phyloP scores from a whole-genome alignment of 2,113 vertebrate species.

The Urocolius indicus region DNA sequence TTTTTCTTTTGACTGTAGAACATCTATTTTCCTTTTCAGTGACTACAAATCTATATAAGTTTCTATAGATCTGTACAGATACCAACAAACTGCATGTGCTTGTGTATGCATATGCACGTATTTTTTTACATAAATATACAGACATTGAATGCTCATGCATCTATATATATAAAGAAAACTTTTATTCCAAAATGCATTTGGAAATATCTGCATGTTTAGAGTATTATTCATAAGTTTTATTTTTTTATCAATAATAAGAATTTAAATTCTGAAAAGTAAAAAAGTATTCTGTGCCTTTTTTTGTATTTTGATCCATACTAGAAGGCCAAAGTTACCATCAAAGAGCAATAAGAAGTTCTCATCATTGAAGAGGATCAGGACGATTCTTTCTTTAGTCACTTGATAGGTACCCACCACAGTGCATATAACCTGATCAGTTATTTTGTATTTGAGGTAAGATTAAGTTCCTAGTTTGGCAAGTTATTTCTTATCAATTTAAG shows the following conservation, averaged over 20 bases:
- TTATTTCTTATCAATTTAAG: neutral
- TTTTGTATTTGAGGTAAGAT: neutral
- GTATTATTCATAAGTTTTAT: neutral
- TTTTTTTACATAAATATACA: neutral
- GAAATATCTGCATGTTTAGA: neutral
- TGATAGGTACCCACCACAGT: neutral
- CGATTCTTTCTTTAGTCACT: neutral
- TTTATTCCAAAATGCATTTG: neutral
- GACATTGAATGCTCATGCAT: neutral
- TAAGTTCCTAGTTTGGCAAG: neutral
- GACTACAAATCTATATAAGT: neutral
- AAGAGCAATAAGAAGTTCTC: neutral
- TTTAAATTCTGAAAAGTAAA: neutral
- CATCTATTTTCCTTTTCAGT: neutral
- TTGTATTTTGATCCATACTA: neutral
- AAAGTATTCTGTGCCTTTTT: neutral
- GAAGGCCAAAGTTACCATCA: neutral
- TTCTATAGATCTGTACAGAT: neutral
- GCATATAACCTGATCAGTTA: neutral
- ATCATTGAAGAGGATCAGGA: neutral
- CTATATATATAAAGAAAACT: neutral
- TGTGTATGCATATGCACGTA: accelerated
- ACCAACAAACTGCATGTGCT: neutral
- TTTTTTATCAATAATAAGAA: neutral
- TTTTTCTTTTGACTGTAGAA: neutral